Evolutionary conservation across 37 sponge, comb jelly and placozoan species (phyloP).

Genomic region (Halisarca cf. caerulea): DNA sequence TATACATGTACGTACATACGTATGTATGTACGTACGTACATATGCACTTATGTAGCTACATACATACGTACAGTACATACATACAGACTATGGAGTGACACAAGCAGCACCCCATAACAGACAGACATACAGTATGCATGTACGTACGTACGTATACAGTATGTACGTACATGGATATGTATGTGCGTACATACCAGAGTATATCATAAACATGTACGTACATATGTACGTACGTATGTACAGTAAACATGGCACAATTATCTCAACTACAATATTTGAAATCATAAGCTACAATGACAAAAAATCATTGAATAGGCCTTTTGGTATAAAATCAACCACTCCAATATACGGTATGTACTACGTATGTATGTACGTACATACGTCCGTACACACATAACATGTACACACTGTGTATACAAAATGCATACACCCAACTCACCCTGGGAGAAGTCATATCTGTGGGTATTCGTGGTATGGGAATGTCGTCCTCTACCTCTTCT

Average conservation of each 20-base stretch:
- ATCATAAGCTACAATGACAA: too few relatives aligned
- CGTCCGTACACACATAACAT: background rate
- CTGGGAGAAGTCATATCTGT: slow-evolving; percentile 20
- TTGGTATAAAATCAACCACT: too few relatives aligned
- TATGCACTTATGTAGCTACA: background rate
- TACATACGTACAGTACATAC: background rate
- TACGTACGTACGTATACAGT: background rate
- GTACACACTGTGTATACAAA: background rate
- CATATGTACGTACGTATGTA: slow-evolving; percentile 16
- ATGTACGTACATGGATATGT: too few relatives aligned
- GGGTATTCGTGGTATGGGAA: slow-evolving; percentile 16
- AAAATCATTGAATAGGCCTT: too few relatives aligned
- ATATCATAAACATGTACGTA: background rate
- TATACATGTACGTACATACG: background rate
- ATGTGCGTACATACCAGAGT: too few relatives aligned
- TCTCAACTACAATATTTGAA: too few relatives aligned
- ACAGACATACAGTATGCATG: background rate
- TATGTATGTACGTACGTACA: background rate
- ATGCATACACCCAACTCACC: background rate
- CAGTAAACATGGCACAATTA: too few relatives aligned
- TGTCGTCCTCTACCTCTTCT: slow-evolving; percentile 54
- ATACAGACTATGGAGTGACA: too few relatives aligned
- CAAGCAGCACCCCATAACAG: too few relatives aligned
- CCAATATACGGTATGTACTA: too few relatives aligned
- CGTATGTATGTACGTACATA: too few relatives aligned